These are phyloP conservation scores for Trematocara variabile DNA, from an alignment of 2,113 vertebrate genomes.

Conservation along the genomic window DNA sequence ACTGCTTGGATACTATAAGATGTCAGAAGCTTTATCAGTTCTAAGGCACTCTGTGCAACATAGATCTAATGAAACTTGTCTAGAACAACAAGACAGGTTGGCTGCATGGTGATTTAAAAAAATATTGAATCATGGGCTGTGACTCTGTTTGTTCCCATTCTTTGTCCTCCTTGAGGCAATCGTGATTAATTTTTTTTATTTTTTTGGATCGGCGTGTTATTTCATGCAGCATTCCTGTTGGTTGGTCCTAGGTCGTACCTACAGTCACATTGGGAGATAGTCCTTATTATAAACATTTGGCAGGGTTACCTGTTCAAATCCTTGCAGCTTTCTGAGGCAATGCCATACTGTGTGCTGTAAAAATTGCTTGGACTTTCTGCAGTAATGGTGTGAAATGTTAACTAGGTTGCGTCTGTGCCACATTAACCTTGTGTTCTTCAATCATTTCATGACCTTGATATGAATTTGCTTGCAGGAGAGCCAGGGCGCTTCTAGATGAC, in stretches of 20 bases:
- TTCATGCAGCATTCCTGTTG: neutral
- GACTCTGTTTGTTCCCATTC: neutral
- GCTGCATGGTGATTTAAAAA: neutral
- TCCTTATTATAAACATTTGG: neutral
- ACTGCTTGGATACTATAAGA: neutral
- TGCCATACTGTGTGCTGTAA: neutral
- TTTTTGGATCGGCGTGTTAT: neutral
- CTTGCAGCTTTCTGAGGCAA: neutral
- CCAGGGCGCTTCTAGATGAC: slow-evolving; percentile 87
- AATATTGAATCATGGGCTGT: neutral
- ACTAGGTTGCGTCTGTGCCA: neutral
- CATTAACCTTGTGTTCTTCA: neutral
- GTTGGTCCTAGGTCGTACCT: neutral
- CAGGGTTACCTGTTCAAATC: neutral
- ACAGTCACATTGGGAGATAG: neutral
- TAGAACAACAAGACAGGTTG: neutral
- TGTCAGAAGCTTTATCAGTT: neutral
- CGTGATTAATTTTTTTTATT: rapidly evolving
- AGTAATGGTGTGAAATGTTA: neutral
- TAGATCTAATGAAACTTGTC: neutral
- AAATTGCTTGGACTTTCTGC: neutral
- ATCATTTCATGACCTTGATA: neutral
- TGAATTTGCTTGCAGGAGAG: slow-evolving; percentile 72
- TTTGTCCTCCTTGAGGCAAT: neutral
- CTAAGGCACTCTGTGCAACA: neutral